Base-by-base conservation (phyloP, 2,113 vertebrate genomes). In the Scomber scombrus region DNA sequence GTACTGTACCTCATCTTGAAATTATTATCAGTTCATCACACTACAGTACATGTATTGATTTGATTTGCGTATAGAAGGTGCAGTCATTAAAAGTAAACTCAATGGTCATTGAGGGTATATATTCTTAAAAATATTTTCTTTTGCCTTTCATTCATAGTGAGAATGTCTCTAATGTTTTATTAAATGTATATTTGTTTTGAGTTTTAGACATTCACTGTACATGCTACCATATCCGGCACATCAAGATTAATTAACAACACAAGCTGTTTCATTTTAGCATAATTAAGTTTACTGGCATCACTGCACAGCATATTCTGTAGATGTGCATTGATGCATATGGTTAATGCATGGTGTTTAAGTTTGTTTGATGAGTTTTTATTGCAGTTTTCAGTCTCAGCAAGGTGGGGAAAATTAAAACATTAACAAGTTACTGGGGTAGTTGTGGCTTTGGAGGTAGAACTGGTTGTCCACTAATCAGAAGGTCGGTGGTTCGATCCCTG, bases 261-360 rank as follows among this genome's bases (percentile, higher is more conserved):
- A 40, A 51, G 8, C 52, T 58, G 67, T 47, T 68, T 65, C n/a
- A 21, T 50, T 75, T 61, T 14, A 15, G 52, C 34, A 49, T 56
- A 47, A 64, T 74, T 29, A 8, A 50, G 31, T 49, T 67, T 45
- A 45, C 55, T 52, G 21, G 29, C 64, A 67, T 63, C 16, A 7
- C 9, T 40, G 34, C 8, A 40, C 34, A 40, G 1, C 34, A 8
- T 40, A 40, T 6, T 40, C 0, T 40, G 8, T 40, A 8, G 34
- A 40, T 73, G 26, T 50, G 50, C 49, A 43, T 14, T 23, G 31
- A 47, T 47, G 46, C 75, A 64, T 21, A 61, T 55, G 16, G 58
- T 63, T 52, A 69, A 50, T 21, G 15, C 26, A 55, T 6, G 5
- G 40, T 43, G 9, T 47, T 31, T 18, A 47, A 26, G 50, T 73